Conservation (phyloP, 2,797 vertebrate genomes). For the Balearica regulorum region DNA sequence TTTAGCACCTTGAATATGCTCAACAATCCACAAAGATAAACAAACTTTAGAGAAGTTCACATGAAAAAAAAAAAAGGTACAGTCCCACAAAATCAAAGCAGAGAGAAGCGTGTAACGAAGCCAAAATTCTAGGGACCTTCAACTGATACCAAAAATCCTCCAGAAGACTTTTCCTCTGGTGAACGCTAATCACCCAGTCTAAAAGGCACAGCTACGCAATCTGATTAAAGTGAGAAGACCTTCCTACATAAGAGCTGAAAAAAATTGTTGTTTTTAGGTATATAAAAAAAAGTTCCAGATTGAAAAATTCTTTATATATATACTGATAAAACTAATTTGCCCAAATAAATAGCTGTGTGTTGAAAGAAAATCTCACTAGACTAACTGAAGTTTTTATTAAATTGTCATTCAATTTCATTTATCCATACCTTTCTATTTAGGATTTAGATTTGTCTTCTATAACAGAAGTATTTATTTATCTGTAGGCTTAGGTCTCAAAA, state of each 20-base stretch:
- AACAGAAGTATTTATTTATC: not conserved
- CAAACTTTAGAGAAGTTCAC: not conserved
- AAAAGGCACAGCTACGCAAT: not conserved
- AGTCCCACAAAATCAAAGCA: not conserved
- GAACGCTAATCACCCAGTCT: not conserved
- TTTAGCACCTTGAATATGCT: not conserved
- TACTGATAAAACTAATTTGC: not conserved
- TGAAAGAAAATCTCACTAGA: not conserved
- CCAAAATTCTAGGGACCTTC: not conserved
- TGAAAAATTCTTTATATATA: not conserved
- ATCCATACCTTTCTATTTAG: not conserved
- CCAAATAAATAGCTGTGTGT: not conserved
- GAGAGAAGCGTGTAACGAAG: not conserved
- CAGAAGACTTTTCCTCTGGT: not conserved
- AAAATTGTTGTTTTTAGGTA: not conserved
- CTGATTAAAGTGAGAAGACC: not conserved
- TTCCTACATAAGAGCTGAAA: not conserved
- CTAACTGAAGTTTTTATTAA: not conserved
- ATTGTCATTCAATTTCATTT: not conserved
- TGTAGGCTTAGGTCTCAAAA: not conserved
- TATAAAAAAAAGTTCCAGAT: not conserved
- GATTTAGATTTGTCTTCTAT: not conserved
- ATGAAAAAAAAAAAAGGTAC: not conserved
- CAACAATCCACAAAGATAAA: not conserved
- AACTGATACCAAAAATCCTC: not conserved